Percentiles rank a stretch among this genome's conserved stretches.
These are phyloP conservation scores for Crenichthys baileyi DNA, from an alignment of 2,797 vertebrate genomes.

Conservation along the genomic window DNA sequence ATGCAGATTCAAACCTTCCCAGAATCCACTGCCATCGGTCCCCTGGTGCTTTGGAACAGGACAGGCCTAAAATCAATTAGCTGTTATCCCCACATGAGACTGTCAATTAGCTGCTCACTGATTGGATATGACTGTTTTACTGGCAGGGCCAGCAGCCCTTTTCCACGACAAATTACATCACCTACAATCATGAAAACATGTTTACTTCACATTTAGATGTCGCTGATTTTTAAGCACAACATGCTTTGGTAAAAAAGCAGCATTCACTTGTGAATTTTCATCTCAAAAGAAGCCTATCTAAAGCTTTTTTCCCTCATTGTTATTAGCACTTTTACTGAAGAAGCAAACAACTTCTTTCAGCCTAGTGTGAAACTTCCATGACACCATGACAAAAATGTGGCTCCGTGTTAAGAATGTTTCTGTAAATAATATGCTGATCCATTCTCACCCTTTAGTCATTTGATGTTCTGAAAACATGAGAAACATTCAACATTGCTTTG, in stretches of 20 bases:
- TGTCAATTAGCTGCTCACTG: slow-evolving; percentile 76
- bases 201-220: slow-evolving; percentile 54
- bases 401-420: neutral
- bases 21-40: slow-evolving; percentile 45
- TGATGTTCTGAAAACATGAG: neutral
- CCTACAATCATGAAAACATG: slow-evolving; percentile 53
- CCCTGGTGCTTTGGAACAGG: slow-evolving; percentile 53
- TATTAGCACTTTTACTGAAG: too few relatives aligned
- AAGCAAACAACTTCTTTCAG: neutral
- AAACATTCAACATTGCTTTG: neutral
- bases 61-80: slow-evolving; percentile 87
- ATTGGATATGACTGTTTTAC: slow-evolving; percentile 65
- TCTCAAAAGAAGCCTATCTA: neutral
- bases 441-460: neutral
- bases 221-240: neutral
- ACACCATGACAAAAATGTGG: neutral
- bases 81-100: slow-evolving; percentile 66
- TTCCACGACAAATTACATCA: slow-evolving; percentile 56
- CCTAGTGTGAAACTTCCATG: neutral
- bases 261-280: neutral
- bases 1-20: neutral
- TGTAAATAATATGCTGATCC: neutral
- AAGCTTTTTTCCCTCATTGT: too few relatives aligned
- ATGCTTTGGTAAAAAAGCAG: neutral
- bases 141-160: slow-evolving; percentile 37